Conservation (phyloP, 1,140 invertebrate genomes). For the Leptinotarsa lineolata region DNA sequence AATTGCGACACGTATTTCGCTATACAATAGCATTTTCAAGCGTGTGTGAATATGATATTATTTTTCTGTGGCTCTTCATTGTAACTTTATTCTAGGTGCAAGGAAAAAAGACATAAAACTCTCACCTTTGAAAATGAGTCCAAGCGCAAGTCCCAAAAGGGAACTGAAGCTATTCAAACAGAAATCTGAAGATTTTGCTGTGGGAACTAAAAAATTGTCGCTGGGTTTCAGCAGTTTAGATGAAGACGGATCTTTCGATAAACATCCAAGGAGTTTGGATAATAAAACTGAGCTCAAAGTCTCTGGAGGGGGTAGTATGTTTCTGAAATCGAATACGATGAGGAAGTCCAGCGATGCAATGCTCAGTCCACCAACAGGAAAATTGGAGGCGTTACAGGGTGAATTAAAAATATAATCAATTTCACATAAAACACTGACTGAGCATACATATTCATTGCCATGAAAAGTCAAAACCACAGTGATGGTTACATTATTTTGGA, state of each 20-base stretch:
- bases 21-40: no score
- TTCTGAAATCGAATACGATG: conserved; percentile 69
- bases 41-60: no score
- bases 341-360: conserved; percentile 44
- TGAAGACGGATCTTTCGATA: conserved; percentile 41
- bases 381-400: conserved; percentile 33
- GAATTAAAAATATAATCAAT: conserved; percentile 38
- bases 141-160: conserved; percentile 38
- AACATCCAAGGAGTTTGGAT: conserved; percentile 43
- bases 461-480: no score
- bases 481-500: no score
- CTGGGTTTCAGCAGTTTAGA: conserved; percentile 51
- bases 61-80: no score
- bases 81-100: conserved; percentile 33
- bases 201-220: conserved; percentile 43
- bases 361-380: conserved; percentile 23
- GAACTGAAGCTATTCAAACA: conserved; percentile 49
- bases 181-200: conserved; percentile 49
- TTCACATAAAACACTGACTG: no score
- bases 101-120: conserved; percentile 47
- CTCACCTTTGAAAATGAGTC: conserved; percentile 45
- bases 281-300: conserved; percentile 55
- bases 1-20: no score
- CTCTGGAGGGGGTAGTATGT: conserved; percentile 69
- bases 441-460: no score